Evolutionary conservation across 2,113 vertebrate genomes (phyloP).

Genomic region (Orientallactaga bullata): DNA sequence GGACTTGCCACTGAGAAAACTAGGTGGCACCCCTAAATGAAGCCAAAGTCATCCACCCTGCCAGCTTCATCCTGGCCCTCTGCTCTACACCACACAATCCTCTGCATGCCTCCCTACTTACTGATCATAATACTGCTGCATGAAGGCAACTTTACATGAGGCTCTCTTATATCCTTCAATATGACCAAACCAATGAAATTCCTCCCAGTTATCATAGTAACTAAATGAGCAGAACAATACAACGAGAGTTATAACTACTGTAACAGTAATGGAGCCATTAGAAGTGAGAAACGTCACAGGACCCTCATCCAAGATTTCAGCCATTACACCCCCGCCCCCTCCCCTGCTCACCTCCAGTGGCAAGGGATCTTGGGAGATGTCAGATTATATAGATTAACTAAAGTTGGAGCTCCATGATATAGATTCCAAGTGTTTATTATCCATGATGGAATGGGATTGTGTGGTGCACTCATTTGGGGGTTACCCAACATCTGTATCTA

Average conservation of each 20-base stretch:
- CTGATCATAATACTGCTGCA: not conserved
- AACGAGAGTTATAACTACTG: not conserved
- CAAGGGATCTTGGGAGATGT: not conserved
- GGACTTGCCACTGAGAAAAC: conserved; percentile 35
- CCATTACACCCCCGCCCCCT: not conserved
- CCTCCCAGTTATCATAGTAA: not conserved
- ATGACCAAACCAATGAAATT: not conserved
- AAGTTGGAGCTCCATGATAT: not conserved
- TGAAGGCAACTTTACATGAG: not conserved
- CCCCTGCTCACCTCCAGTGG: not conserved
- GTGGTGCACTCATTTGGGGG: not conserved
- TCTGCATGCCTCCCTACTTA: not conserved
- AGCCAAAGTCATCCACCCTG: not conserved
- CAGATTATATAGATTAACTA: not conserved
- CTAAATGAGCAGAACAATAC: not conserved
- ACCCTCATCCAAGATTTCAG: not conserved
- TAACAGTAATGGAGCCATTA: not conserved
- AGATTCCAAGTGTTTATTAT: not conserved
- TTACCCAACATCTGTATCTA: not conserved
- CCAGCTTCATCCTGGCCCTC: not conserved
- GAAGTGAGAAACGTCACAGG: not conserved
- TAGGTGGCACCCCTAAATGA: not conserved
- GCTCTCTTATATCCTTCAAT: not conserved
- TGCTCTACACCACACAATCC: not conserved
- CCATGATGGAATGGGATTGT: not conserved